phyloP scores from a whole-genome alignment of 1,140 invertebrate species.

The Drosophila erecta region DNA sequence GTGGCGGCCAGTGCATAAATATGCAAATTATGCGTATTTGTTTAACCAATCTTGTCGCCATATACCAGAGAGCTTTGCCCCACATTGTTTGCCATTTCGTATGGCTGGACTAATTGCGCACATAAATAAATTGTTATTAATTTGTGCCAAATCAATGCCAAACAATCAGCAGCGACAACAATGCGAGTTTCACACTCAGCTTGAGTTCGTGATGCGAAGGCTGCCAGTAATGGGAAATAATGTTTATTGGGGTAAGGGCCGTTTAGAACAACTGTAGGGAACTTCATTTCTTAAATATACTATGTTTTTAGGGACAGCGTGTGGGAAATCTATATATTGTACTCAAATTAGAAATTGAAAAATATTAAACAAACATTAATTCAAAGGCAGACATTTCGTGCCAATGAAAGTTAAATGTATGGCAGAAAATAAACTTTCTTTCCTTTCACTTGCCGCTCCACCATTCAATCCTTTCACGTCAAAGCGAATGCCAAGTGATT shows the following conservation, averaged over 20 bases:
- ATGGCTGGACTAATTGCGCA: constrained; percentile 57
- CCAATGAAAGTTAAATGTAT: background rate
- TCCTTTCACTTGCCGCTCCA: background rate
- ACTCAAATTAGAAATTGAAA: no score
- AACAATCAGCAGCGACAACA: constrained; percentile 29
- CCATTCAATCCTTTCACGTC: background rate
- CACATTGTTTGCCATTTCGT: constrained; percentile 50
- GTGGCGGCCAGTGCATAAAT: constrained; percentile 44
- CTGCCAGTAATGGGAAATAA: constrained; percentile 1
- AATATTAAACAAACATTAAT: no score
- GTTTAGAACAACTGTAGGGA: background rate
- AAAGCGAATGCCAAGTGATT: background rate
- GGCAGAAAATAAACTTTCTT: background rate
- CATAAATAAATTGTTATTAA: constrained; percentile 79
- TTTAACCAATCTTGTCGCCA: constrained; percentile 47
- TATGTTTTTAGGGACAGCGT: no score
- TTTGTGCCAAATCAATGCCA: constrained; percentile 66
- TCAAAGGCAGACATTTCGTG: background rate
- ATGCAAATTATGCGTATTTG: constrained; percentile 59
- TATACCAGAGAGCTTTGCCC: constrained; percentile 20
- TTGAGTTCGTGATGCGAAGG: background rate
- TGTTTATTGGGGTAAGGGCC: background rate
- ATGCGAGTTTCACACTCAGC: constrained; percentile 27
- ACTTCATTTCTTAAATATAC: no score
- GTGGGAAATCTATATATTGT: no score